Evolutionary conservation across 2,797 vertebrate species (phyloP), one percentile per base, ranked within the genome.

Genomic region (Morelia viridis): DNA sequence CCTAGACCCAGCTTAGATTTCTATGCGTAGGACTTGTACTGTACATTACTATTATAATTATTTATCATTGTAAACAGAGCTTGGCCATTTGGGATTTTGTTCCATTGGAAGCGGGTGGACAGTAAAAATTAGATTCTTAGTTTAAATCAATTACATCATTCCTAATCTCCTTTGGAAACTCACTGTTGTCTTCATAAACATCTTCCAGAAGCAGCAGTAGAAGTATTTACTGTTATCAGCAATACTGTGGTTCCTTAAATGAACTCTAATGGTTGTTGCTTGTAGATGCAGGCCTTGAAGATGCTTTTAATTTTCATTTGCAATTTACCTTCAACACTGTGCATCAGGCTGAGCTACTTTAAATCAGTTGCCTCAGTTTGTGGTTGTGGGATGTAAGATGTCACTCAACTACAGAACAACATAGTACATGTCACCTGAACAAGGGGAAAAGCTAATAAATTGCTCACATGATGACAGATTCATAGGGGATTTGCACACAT

Each of bases 261-360:
- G 65, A 80, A 56, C 68, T 87, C 84, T 68, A 90, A 90, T 90
- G 62, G 86, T 61, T 76, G 76, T 86, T 89, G 61, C 76, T 57
- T 76, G 64, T 93, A 89, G 87, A 71, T 62, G 17, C 58, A 68
- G 62, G 24, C 57, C 89, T 71, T 53, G 56, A 86, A 91, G 53
- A 50, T 89, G 83, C 60, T 89, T 83, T 94, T 89, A 87, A 92
- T 92, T 89, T 91, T 68, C 85, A 84, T 93, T 56, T 93, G 91
- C 53, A 92, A 87, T 87, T 84, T 84, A 92, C 84, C 90, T 92
- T 92, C 53, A 71, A 85, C 15, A 88, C 84, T 87, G 24, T 58
- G 58, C 64, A 83, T 90, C 41, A 92, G 90, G 65, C 26, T 56
- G 58, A 90, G 89, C 31, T 90, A 85, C 31, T 89, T 83, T 92